Percentiles rank a stretch among this genome's conserved stretches.
Evolutionary conservation across 2,888 invertebrate species (phyloP).

Genomic region (Malthinus seriepunctatus): DNA sequence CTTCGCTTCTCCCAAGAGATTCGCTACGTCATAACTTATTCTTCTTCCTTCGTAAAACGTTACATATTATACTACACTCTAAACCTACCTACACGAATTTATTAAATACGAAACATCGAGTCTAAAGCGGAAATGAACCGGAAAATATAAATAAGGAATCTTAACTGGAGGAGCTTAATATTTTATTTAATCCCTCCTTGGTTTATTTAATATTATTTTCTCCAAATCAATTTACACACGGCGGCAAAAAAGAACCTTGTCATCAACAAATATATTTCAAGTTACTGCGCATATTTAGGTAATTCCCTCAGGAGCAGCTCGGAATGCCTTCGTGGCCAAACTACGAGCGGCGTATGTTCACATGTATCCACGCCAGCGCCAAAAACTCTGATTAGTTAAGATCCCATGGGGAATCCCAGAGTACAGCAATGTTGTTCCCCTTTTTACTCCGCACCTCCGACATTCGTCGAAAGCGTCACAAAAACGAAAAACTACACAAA

Average conservation of each 20-base stretch:
- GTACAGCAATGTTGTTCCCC: conserved; percentile 32
- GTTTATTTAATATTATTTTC: background rate
- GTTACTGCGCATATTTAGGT: conserved; percentile 55
- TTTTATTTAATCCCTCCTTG: no score
- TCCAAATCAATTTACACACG: conserved; percentile 23
- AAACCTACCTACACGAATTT: conserved; percentile 39
- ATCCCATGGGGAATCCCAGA: conserved; percentile 39
- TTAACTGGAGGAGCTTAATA: no score
- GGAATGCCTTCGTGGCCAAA: conserved; percentile 40
- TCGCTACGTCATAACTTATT: conserved; percentile 54
- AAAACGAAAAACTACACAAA: conserved; percentile 14
- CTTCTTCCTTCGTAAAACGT: conserved; percentile 50
- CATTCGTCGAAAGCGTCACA: conserved; percentile 26
- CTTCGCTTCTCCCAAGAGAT: conserved; percentile 46
- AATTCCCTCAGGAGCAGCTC: conserved; percentile 35
- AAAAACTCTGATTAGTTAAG: conserved; percentile 49
- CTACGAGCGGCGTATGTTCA: conserved; percentile 40
- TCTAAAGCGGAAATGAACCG: conserved; percentile 22
- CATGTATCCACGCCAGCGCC: conserved; percentile 43
- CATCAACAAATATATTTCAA: conserved; percentile 62
- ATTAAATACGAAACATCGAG: conserved; percentile 35
- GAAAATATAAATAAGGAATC: background rate
- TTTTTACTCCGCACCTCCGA: conserved; percentile 28
- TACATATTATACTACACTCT: conserved; percentile 45
- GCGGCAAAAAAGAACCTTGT: conserved; percentile 37